Conservation (phyloP, 2,888 invertebrate genomes). For the Lycocerus yunnanus region DNA sequence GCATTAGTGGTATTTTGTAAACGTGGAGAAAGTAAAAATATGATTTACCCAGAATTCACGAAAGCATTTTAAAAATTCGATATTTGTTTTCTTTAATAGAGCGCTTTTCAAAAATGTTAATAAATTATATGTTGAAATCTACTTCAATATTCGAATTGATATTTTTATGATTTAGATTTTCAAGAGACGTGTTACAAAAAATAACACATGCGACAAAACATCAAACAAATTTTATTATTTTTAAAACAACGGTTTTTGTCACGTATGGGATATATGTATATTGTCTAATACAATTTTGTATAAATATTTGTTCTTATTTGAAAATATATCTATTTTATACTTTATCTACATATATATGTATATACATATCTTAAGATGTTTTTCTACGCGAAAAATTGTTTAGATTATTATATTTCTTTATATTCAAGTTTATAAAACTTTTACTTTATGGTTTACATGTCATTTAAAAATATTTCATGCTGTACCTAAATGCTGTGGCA, state of each 20-base stretch:
- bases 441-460: background rate
- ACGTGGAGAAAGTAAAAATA: background rate
- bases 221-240: constrained; percentile 28
- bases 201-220: constrained; percentile 27
- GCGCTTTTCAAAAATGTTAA: background rate
- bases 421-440: background rate
- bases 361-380: background rate
- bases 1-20: background rate
- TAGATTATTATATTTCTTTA: background rate
- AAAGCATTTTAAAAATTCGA: background rate
- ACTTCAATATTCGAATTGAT: background rate
- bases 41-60: background rate
- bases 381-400: background rate
- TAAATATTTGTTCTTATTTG: constrained; percentile 16
- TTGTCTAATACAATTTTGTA: constrained; percentile 20
- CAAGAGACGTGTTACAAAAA: background rate
- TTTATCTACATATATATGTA: background rate
- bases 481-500: no score
- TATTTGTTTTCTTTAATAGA: background rate
- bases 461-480: background rate
- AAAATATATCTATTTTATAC: background rate
- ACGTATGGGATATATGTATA: constrained; percentile 24
- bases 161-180: background rate
- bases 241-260: constrained; percentile 25
- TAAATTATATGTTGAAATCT: background rate